These are phyloP conservation scores for Acleris cristana DNA, from an alignment of 2,888 invertebrate genomes.

Conservation along the genomic window DNA sequence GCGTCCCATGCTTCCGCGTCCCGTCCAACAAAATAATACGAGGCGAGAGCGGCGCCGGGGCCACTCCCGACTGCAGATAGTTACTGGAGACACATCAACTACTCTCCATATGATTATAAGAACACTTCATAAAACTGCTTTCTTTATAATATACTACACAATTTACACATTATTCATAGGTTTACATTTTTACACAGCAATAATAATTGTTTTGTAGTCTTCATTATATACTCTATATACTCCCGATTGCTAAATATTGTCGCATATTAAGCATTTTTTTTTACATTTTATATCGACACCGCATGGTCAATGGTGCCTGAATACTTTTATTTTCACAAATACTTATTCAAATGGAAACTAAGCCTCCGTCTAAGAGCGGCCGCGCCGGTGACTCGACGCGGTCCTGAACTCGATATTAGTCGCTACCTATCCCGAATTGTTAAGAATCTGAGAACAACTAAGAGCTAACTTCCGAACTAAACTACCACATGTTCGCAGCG, in stretches of 20 bases:
- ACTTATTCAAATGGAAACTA: conserved; percentile 49
- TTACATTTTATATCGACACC: conserved; percentile 60
- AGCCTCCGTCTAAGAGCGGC: conserved; percentile 27
- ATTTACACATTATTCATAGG: conserved; percentile 81
- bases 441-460: conserved; percentile 66
- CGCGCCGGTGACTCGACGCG: conserved; percentile 56
- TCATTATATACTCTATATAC: conserved; percentile 79
- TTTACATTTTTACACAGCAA: conserved; percentile 83
- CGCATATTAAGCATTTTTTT: conserved; percentile 75
- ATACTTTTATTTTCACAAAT: conserved; percentile 62
- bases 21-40: conserved; percentile 68
- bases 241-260: conserved; percentile 82
- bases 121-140: conserved; percentile 83
- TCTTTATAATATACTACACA: conserved; percentile 80
- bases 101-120: conserved; percentile 77
- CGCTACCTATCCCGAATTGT: conserved; percentile 60
- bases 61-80: conserved; percentile 45
- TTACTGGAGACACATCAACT: conserved; percentile 59
- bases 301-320: conserved; percentile 65
- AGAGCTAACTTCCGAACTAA: conserved; percentile 65
- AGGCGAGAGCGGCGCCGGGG: conserved; percentile 58
- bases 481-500: conserved; percentile 65
- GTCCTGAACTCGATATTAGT: conserved; percentile 64
- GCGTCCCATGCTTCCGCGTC: conserved; percentile 62
- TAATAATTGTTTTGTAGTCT: conserved; percentile 81